Base-by-base conservation (phyloP, 2,888 invertebrate species). In the Stratiomys singularior region DNA sequence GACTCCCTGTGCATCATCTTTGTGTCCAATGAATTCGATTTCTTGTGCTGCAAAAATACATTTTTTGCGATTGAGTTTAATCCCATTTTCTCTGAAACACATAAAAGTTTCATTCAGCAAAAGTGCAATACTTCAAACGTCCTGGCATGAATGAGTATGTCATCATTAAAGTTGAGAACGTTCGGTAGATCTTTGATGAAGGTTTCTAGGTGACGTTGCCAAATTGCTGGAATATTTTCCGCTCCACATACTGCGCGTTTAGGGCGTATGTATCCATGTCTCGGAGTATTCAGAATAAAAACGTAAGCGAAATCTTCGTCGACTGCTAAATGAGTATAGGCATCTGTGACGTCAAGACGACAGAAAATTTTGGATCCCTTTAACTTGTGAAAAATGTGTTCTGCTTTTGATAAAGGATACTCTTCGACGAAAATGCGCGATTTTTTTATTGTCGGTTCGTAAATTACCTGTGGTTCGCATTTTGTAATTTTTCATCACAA, bases 141-240 rank as follows among this genome's bases (percentile, higher is more conserved):
- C 27, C 76, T 27, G 0, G 80, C 80, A 64, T 60, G 64, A n/a
- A 80, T 56, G 0, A 80, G 23, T 46, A 78, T 78, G 21, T 79
- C 78, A 60, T 79, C 77, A 21, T 77, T 79, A 56, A 79, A 72
- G 13, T 52, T 25, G 0, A 69, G 11, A n/a, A 78, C 67, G 23
- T 78, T 79, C 7, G 56, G 25, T 1, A 78, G 44, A 13, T 30
- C 76, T 63, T 76, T 76, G 13, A 79, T 13, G 7, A 69, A 71
- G 44, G 52, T 52, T 66, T 80, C 78, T 76, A 78, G 79, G 21
- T 69, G 56, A 2, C 78, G 21, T 56, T 79, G 77, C 78, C 79
- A 80, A 13, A 80, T 78, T 5, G 77, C 76, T 23, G 78, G 79
- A 1, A 77, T 77, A 25, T 78, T 79, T 4, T 77, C 78, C 3